phyloP scores from a whole-genome alignment of 2,113 vertebrate species.

The Elachura formosa region DNA sequence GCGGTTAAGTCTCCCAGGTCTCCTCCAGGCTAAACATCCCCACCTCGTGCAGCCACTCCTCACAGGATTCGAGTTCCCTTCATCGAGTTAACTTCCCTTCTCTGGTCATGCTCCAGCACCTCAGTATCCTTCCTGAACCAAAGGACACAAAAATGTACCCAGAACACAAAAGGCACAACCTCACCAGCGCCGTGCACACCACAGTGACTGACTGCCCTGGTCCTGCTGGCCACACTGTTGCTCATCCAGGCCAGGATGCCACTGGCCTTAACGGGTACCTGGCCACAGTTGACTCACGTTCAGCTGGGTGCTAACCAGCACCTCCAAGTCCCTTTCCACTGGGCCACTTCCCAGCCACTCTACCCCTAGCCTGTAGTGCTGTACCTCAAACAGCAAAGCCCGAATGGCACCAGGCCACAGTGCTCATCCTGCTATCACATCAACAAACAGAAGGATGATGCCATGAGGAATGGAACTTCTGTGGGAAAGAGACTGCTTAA shows the following conservation, averaged over 20 bases:
- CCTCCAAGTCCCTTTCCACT: background rate
- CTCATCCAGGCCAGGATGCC: background rate
- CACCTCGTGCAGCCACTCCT: too few species aligned
- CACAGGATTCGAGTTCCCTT: background rate
- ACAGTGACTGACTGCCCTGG: background rate
- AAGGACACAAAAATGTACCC: background rate
- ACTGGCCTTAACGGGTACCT: background rate
- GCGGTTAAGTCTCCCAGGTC: fast-evolving
- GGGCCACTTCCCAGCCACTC: background rate
- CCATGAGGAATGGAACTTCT: background rate
- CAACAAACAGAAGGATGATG: fast-evolving
- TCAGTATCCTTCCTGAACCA: background rate
- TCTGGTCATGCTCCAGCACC: background rate
- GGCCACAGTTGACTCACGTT: background rate
- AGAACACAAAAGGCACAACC: background rate
- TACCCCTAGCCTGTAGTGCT: fast-evolving
- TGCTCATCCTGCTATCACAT: too few species aligned
- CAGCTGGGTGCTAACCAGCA: too few species aligned
- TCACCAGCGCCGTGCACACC: background rate
- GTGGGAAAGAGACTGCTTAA: fast-evolving
- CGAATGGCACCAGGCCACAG: fast-evolving
- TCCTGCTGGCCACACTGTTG: fast-evolving
- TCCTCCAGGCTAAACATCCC: background rate
- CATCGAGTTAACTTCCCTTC: background rate
- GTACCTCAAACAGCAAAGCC: background rate